phyloP scores from a whole-genome alignment of 2,113 vertebrate genomes.

The Gadus chalcogrammus region DNA sequence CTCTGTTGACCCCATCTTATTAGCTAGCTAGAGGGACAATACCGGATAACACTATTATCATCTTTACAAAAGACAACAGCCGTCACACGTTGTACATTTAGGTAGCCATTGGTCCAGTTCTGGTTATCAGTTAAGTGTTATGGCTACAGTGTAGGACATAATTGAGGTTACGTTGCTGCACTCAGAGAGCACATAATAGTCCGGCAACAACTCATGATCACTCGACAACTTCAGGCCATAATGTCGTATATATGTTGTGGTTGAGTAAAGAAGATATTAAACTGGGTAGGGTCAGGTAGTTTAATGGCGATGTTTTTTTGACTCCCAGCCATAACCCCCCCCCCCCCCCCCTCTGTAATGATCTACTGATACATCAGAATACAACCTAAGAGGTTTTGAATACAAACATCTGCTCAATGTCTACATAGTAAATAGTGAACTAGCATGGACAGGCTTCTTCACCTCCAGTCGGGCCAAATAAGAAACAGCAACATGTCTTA shows the following conservation, averaged over 20 bases:
- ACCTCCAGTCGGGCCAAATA: no score
- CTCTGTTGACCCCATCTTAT: no score
- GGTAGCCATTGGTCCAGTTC: neutral
- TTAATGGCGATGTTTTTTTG: no score
- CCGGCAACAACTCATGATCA: no score
- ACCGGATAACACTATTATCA: no score
- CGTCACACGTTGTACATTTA: neutral
- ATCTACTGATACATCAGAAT: neutral
- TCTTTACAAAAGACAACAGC: no score
- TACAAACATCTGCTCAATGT: no score
- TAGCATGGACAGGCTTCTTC: neutral
- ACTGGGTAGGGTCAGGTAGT: neutral
- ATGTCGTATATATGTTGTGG: neutral
- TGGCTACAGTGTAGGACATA: neutral
- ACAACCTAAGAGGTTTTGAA: neutral
- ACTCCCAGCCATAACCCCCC: no score
- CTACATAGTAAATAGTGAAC: no score
- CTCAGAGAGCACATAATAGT: no score
- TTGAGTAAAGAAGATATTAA: neutral
- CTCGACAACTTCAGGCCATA: neutral
- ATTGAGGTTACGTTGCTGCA: no score
- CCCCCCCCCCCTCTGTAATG: neutral
- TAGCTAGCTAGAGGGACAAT: no score
- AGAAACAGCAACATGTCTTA: constrained; percentile 1
- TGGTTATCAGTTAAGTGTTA: neutral